A percentile compares a stretch with the other conserved stretches of the same genome.
Conservation (phyloP, 1,140 invertebrate species). For the Lepidostoma basale region DNA sequence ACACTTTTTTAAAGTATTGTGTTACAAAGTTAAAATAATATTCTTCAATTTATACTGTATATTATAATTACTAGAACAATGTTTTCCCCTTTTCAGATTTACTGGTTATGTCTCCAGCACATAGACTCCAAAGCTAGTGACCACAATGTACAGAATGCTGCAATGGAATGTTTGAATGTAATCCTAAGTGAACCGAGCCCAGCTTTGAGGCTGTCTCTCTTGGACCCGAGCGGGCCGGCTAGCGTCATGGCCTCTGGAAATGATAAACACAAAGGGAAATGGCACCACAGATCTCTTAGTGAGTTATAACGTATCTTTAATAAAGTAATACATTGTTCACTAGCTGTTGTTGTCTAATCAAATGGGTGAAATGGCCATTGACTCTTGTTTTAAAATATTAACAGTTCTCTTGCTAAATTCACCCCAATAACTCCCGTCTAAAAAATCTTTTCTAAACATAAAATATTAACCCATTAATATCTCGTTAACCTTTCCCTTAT, state of each 20-base stretch:
- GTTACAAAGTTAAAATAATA: not conserved
- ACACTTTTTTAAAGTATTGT: too few relatives aligned
- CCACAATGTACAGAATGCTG: conserved; percentile 84
- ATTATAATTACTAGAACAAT: too few relatives aligned
- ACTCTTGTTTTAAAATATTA: too few relatives aligned
- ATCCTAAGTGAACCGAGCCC: conserved; percentile 70
- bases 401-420: too few relatives aligned
- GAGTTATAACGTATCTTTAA: too few relatives aligned
- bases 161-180: conserved; percentile 80
- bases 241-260: conserved; percentile 61
- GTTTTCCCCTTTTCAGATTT: conserved; percentile 68
- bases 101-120: conserved; percentile 80
- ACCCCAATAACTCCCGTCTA: too few relatives aligned
- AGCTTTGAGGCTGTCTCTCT: conserved; percentile 65
- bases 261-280: conserved; percentile 51
- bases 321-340: too few relatives aligned
- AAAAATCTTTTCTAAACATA: too few relatives aligned
- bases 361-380: too few relatives aligned
- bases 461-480: too few relatives aligned
- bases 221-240: conserved; percentile 50
- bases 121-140: conserved; percentile 68
- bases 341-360: too few relatives aligned
- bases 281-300: conserved; percentile 60
- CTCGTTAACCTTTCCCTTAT: too few relatives aligned
- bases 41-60: not conserved